Base-by-base conservation (phyloP, 2,888 invertebrate genomes). In the Anarsia innoxiella region DNA sequence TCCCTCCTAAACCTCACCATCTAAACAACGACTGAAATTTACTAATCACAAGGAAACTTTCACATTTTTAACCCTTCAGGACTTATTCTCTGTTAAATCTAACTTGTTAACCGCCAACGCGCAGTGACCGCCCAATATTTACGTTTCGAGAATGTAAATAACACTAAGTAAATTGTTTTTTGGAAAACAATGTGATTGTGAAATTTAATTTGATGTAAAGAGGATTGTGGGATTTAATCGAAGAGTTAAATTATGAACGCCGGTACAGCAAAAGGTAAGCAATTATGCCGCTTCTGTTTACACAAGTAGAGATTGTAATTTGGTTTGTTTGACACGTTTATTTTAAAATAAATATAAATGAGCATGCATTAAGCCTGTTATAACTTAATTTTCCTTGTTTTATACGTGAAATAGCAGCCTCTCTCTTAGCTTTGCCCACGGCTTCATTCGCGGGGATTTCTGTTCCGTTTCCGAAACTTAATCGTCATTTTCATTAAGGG, bases 11-110 rank as follows among this genome's bases (percentile, higher is more conserved):
- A 56, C 56, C 56, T 61, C 54, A 56, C 58, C 53, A 64, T 62
- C 61, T 62, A 59, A 66, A 65, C 58, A 67, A 57, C 65, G 65
- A 58, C 35, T 28, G n/a, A 35, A 27, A 35, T 19, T 19, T 28
- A 35, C 16, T 13, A n/a, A n/a, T n/a, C n/a, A n/a, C n/a, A n/a
- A n/a, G n/a, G n/a, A n/a, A n/a, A n/a, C n/a, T n/a, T n/a, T n/a
- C n/a, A n/a, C n/a, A n/a, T n/a, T n/a, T n/a, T n/a, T n/a, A n/a
- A n/a, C n/a, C n/a, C n/a, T n/a, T n/a, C n/a, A n/a, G n/a, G n/a
- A n/a, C n/a, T n/a, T n/a, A n/a, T n/a, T n/a, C n/a, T n/a, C n/a
- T n/a, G n/a, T n/a, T n/a, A n/a, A n/a, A n/a, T n/a, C n/a, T n/a
- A n/a, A n/a, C n/a, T n/a, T n/a, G n/a, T n/a, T n/a, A n/a, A n/a